Percentiles rank a stretch among this genome's conserved stretches.
phyloP scores from a whole-genome alignment of 1,140 invertebrate species.

The Planococcus citri region DNA sequence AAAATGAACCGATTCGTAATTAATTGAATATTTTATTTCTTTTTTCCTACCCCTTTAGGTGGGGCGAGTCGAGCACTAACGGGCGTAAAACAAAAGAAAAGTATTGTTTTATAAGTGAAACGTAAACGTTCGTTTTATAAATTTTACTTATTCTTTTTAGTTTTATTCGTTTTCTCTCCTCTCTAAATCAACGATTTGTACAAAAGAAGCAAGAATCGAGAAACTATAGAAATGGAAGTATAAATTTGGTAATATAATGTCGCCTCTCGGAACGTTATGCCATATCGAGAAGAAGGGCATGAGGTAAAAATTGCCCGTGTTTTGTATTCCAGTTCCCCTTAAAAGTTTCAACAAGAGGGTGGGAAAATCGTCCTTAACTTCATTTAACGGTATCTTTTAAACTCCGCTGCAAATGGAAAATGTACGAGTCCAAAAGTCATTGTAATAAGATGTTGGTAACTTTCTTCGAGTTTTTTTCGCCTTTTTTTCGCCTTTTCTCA shows the following conservation, averaged over 20 bases:
- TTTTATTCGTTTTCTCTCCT: constrained; percentile 12
- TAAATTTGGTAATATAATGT: constrained; percentile 20
- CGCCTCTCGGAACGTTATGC: background rate
- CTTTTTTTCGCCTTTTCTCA: too few species aligned
- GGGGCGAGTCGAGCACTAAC: background rate
- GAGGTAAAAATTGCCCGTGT: constrained; percentile 1
- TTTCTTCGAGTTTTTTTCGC: background rate
- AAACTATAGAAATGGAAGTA: constrained; percentile 17
- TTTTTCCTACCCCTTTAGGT: background rate
- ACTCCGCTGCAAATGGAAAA: background rate
- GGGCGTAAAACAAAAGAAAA: background rate
- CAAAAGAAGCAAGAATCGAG: constrained; percentile 17
- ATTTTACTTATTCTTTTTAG: background rate
- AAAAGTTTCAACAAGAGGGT: constrained; percentile 7
- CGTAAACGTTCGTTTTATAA: constrained; percentile 13
- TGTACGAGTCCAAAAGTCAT: background rate
- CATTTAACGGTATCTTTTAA: constrained; percentile 7
- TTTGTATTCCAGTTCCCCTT: background rate
- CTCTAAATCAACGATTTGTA: constrained; percentile 18
- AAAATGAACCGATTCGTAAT: constrained; percentile 20
- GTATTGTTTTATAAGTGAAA: constrained; percentile 14
- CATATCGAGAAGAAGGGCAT: too few species aligned
- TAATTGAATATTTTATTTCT: constrained; percentile 21
- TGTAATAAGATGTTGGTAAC: background rate
- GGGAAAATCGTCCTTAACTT: constrained; percentile 2